These are phyloP conservation scores for Shargacucullia verbasci DNA, from an alignment of 2,888 invertebrate genomes.

Conservation along the genomic window DNA sequence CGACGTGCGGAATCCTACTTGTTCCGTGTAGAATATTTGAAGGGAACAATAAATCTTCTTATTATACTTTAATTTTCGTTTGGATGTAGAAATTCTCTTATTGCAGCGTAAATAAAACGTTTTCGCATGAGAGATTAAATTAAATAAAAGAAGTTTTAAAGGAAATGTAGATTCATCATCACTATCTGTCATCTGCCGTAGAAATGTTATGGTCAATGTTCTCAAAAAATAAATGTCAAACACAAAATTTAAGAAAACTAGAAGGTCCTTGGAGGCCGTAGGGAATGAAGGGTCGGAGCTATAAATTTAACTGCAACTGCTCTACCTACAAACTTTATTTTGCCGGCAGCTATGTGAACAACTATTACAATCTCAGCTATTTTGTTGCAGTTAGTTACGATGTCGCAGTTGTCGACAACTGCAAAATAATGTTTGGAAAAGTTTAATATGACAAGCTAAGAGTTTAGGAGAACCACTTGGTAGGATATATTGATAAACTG, in stretches of 20 bases:
- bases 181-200: too few relatives aligned
- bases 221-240: slow-evolving; percentile 11
- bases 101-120: slow-evolving; percentile 4
- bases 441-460: slow-evolving; percentile 53
- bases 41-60: slow-evolving; percentile 36
- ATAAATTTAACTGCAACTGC: slow-evolving; percentile 54
- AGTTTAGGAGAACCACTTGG: slow-evolving; percentile 43
- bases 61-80: slow-evolving; percentile 21
- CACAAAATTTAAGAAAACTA: slow-evolving; percentile 38
- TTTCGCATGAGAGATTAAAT: slow-evolving; percentile 8
- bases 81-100: slow-evolving; percentile 7
- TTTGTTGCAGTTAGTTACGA: slow-evolving; percentile 23
- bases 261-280: slow-evolving; percentile 21
- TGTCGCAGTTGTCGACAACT: slow-evolving; percentile 18
- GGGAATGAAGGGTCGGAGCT: slow-evolving; percentile 40
- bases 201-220: slow-evolving; percentile 5
- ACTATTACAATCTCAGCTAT: slow-evolving; percentile 31
- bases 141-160: too few relatives aligned
- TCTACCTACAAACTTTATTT: slow-evolving; percentile 47
- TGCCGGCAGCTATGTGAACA: slow-evolving; percentile 23
- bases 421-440: slow-evolving; percentile 50
- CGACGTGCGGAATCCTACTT: slow-evolving; percentile 17
- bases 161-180: too few relatives aligned
- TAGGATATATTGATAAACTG: slow-evolving; percentile 56
- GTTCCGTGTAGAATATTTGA: slow-evolving; percentile 31